Conservation (phyloP, 2,888 invertebrate species). For the Calliscelio sp. region DNA sequence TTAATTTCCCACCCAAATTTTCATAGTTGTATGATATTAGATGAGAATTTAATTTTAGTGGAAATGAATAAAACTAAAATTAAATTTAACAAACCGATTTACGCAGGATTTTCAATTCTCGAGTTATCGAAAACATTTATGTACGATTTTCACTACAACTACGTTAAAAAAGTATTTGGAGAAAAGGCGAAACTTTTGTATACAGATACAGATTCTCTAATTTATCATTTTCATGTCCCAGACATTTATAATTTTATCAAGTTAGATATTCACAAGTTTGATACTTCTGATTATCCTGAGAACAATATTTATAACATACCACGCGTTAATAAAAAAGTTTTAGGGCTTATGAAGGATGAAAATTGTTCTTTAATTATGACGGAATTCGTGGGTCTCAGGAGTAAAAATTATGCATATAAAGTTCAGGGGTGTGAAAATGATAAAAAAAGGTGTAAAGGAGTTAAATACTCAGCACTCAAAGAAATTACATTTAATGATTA, state of each 20-base stretch:
- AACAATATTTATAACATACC: neutral
- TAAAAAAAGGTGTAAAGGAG: neutral
- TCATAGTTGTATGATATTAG: conserved; percentile 6
- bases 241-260: neutral
- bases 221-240: neutral
- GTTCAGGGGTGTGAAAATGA: neutral
- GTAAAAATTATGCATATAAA: neutral
- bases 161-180: neutral
- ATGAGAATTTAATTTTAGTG: conserved; percentile 16
- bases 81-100: conserved; percentile 59
- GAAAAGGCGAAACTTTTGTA: neutral
- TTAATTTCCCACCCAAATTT: conserved; percentile 19
- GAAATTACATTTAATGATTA: neutral
- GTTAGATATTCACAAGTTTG: too few relatives aligned
- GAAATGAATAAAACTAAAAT: conserved; percentile 42
- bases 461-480: neutral
- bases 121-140: conserved; percentile 42
- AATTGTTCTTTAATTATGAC: neutral
- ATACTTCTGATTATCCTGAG: neutral
- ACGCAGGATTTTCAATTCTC: conserved; percentile 41
- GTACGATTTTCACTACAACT: conserved; percentile 54
- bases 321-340: neutral
- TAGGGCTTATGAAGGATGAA: neutral
- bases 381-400: neutral
- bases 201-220: neutral